Conservation (phyloP, 92 coral and sea anemone genomes). For the Pocillopora meandrina region DNA sequence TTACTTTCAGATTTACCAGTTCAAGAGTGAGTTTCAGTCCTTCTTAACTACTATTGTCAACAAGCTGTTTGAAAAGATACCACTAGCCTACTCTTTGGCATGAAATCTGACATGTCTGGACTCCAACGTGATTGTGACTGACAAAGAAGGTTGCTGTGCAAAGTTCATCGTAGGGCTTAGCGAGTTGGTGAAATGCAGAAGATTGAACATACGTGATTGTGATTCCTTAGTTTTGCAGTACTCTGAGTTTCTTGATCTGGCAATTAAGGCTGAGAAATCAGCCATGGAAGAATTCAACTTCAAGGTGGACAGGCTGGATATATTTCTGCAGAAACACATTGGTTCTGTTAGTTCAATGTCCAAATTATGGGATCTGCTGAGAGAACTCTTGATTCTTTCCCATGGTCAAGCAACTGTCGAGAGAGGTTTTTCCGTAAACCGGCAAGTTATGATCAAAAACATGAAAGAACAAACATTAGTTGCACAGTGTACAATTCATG, state of each 20-base stretch:
- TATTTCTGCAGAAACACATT: constrained; percentile 46
- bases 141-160: too few relatives aligned
- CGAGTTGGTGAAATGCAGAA: constrained; percentile 51
- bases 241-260: constrained; percentile 49
- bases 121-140: constrained; percentile 32
- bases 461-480: constrained; percentile 46
- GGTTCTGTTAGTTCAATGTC: constrained; percentile 40
- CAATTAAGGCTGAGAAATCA: constrained; percentile 33
- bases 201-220: constrained; percentile 44
- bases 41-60: constrained; percentile 36
- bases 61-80: constrained; percentile 56
- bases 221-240: constrained; percentile 41
- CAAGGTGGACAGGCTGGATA: constrained; percentile 24
- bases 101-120: constrained; percentile 44
- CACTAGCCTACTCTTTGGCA: constrained; percentile 53
- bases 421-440: constrained; percentile 49
- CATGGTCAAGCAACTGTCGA: constrained; percentile 63
- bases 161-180: neutral
- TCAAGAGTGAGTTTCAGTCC: constrained; percentile 40
- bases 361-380: constrained; percentile 38
- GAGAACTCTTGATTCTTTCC: constrained; percentile 38
- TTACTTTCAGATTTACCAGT: constrained; percentile 23
- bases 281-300: constrained; percentile 32
- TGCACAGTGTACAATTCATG: constrained; percentile 48
- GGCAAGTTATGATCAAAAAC: constrained; percentile 53